phyloP scores from a whole-genome alignment of 2,888 invertebrate species.

The Mycalesis mineus region DNA sequence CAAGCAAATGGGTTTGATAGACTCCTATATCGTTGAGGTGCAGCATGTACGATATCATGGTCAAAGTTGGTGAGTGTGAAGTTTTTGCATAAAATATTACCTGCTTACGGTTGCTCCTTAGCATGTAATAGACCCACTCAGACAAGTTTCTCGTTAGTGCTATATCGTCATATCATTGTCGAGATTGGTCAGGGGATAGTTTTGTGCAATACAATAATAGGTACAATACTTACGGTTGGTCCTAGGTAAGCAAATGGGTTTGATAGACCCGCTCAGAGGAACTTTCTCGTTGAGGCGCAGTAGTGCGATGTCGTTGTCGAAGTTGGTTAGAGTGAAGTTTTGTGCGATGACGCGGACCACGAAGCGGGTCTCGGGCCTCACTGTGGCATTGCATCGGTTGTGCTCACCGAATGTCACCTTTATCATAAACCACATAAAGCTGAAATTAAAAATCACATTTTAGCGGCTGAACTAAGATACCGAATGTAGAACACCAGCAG shows the following conservation, averaged over 20 bases:
- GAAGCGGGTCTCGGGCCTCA: conserved; percentile 86
- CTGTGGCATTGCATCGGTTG: conserved; percentile 86
- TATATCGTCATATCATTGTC: too few relatives aligned
- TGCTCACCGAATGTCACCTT: conserved; percentile 93
- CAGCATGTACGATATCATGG: too few relatives aligned
- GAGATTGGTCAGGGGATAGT: too few relatives aligned
- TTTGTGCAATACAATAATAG: background rate
- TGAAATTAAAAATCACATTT: conserved; percentile 56
- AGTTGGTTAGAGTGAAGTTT: conserved; percentile 90
- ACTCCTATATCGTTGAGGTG: too few relatives aligned
- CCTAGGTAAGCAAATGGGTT: conserved; percentile 89
- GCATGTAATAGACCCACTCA: too few relatives aligned
- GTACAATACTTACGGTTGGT: conserved; percentile 64
- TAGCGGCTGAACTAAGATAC: background rate
- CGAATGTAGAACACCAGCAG: too few relatives aligned
- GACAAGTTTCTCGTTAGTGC: too few relatives aligned
- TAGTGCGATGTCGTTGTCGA: conserved; percentile 92
- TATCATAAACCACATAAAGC: conserved; percentile 96
- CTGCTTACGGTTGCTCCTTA: too few relatives aligned
- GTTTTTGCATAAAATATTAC: too few relatives aligned
- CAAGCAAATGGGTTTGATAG: too few relatives aligned
- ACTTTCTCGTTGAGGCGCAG: conserved; percentile 88
- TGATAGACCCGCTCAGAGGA: conserved; percentile 86
- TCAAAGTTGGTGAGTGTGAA: too few relatives aligned
- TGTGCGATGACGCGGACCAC: conserved; percentile 87